Evolutionary conservation across 2,888 invertebrate species (phyloP).

Genomic region (Folsomia manolachei): DNA sequence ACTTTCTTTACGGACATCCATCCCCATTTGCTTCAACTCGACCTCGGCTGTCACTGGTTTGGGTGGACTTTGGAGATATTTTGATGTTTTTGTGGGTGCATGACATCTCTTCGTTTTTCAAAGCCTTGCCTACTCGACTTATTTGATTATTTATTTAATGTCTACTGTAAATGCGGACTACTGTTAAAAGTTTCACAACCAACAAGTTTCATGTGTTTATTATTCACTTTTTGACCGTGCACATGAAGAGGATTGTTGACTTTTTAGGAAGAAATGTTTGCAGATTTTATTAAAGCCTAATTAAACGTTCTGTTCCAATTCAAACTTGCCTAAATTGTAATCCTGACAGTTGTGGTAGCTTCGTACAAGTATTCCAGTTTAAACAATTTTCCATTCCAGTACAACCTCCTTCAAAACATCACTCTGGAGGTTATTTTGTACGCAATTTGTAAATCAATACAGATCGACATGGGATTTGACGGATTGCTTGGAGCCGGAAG

Average conservation of each 20-base stretch:
- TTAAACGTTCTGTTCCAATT: background rate
- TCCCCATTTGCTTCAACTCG: background rate
- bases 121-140: background rate
- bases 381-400: background rate
- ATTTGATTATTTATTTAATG: background rate
- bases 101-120: background rate
- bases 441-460: background rate
- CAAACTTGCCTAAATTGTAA: background rate
- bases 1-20: background rate
- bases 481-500: background rate
- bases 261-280: no score
- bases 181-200: no score
- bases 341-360: background rate
- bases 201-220: no score
- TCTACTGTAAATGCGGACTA: no score
- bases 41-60: no score
- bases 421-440: constrained; percentile 1
- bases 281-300: background rate
- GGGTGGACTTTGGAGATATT: no score
- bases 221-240: no score
- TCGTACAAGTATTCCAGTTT: background rate
- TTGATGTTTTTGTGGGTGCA: background rate
- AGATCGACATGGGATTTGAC: background rate
- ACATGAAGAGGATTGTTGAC: no score
- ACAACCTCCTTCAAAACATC: background rate